A percentile compares a stretch with the other conserved stretches of the same genome.
phyloP scores from a whole-genome alignment of 2,113 vertebrate species.

The Solea solea region DNA sequence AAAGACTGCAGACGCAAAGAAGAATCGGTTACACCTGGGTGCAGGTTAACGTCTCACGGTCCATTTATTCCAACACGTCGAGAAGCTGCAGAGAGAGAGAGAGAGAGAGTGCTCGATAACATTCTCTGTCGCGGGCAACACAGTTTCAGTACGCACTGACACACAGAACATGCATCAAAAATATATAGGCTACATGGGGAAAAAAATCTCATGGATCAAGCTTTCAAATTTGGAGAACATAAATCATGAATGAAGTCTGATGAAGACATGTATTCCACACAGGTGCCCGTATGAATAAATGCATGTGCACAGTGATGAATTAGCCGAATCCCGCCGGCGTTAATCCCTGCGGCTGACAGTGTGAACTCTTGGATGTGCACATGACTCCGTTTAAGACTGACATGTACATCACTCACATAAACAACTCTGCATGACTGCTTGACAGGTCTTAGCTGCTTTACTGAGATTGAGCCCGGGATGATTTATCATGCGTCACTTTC shows the following conservation, averaged over 20 bases:
- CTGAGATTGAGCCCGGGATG: constrained; percentile 26
- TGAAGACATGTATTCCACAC: background rate
- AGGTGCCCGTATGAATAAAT: background rate
- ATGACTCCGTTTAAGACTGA: constrained; percentile 15
- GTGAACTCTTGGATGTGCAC: constrained; percentile 4
- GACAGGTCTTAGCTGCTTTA: constrained; percentile 30
- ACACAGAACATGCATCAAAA: constrained; percentile 15
- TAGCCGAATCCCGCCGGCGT: background rate
- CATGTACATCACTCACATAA: constrained; percentile 36
- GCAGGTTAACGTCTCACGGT: constrained; percentile 56
- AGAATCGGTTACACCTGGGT: constrained; percentile 61
- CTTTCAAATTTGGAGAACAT: background rate
- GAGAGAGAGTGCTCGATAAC: constrained; percentile 54
- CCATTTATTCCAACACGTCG: constrained; percentile 59
- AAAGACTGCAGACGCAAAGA: constrained; percentile 45
- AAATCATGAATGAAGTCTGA: background rate
- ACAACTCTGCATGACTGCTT: constrained; percentile 27
- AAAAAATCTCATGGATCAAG: background rate
- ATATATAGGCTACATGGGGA: background rate
- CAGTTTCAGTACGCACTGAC: constrained; percentile 28
- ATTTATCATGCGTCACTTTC: constrained; percentile 36
- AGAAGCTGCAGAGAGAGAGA: constrained; percentile 37
- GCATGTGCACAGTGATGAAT: background rate
- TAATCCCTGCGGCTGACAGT: constrained; percentile 9
- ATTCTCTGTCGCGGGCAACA: constrained; percentile 53